Conservation (phyloP, 2,113 vertebrate species). For the Picathartes gymnocephalus region DNA sequence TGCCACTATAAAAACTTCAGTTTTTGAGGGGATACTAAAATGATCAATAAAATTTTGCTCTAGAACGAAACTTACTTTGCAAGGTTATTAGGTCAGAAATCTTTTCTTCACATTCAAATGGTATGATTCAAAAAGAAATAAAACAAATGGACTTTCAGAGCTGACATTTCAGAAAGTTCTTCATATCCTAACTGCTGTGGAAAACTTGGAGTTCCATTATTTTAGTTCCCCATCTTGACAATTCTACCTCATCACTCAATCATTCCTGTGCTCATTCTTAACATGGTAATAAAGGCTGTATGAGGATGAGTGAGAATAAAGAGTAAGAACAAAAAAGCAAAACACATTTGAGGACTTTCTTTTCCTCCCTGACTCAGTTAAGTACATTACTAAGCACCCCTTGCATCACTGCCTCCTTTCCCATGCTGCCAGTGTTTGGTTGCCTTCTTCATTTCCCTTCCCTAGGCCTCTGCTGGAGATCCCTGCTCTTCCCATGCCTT, state of each 20-base stretch:
- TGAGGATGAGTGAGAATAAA: background rate
- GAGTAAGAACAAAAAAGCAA: background rate
- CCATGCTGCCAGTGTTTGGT: background rate
- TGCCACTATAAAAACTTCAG: background rate
- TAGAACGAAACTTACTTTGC: background rate
- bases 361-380: background rate
- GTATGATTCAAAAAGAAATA: background rate
- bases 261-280: background rate
- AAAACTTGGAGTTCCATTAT: background rate
- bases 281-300: background rate
- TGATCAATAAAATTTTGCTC: background rate
- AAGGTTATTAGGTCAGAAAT: background rate
- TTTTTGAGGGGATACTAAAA: constrained; percentile 13
- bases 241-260: background rate
- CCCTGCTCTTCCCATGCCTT: background rate
- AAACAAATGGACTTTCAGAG: background rate
- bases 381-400: background rate
- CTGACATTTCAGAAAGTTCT: background rate
- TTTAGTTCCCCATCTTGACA: background rate
- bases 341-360: background rate
- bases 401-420: background rate
- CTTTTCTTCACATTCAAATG: background rate
- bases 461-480: background rate
- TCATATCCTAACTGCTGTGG: background rate
- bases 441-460: background rate